These are phyloP conservation scores for Ophion ellenae DNA, from an alignment of 2,888 invertebrate genomes.

Conservation along the genomic window DNA sequence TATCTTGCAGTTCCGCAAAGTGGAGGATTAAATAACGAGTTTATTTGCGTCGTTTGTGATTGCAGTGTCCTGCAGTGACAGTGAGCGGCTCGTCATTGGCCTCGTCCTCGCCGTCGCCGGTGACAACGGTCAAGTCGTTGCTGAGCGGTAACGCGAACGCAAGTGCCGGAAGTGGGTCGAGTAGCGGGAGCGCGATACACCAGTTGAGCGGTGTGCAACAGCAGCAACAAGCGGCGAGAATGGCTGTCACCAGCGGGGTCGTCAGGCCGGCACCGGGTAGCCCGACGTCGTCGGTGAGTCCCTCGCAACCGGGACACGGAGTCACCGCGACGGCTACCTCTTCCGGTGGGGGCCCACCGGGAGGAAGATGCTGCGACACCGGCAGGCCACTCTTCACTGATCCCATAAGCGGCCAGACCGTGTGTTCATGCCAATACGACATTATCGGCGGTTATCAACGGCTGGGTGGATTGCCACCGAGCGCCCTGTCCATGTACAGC, in stretches of 20 bases:
- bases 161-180: slow-evolving; percentile 83
- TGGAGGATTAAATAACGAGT: background rate
- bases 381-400: slow-evolving; percentile 96
- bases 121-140: slow-evolving; percentile 69
- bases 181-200: slow-evolving; percentile 70
- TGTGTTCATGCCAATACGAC: slow-evolving; percentile 96
- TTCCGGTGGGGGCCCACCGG: slow-evolving; percentile 75
- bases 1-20: too few species aligned
- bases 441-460: slow-evolving; percentile 90
- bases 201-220: slow-evolving; percentile 78
- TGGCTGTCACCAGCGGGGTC: slow-evolving; percentile 85
- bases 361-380: slow-evolving; percentile 93
- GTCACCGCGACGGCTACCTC: slow-evolving; percentile 85
- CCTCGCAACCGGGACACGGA: slow-evolving; percentile 85
- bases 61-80: slow-evolving; percentile 82
- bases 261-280: slow-evolving; percentile 84
- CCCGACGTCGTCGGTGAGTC: slow-evolving; percentile 85
- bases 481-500: slow-evolving; percentile 91
- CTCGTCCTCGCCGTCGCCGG: slow-evolving; percentile 80
- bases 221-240: slow-evolving; percentile 84
- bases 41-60: slow-evolving; percentile 55
- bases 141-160: slow-evolving; percentile 78
- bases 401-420: slow-evolving; percentile 94
- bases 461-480: slow-evolving; percentile 89
- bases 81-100: slow-evolving; percentile 79